phyloP scores from a whole-genome alignment of 2,888 invertebrate species.

The Caenorhabditis zanzibari region DNA sequence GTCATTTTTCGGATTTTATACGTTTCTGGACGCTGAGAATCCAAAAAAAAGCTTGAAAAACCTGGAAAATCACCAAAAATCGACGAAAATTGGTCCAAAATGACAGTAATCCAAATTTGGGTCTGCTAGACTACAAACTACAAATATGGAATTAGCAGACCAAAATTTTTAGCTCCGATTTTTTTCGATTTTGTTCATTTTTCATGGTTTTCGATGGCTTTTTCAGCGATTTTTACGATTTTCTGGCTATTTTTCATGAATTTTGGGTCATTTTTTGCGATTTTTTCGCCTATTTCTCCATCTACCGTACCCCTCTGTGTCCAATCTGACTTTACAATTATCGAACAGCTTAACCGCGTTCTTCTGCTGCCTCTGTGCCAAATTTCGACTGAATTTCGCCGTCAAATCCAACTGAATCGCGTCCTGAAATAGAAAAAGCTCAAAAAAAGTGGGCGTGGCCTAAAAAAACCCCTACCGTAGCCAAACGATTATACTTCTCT shows the following conservation, averaged over 20 bases:
- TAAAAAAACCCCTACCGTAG: constrained; percentile 76
- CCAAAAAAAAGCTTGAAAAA: too few relatives aligned
- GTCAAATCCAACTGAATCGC: constrained; percentile 80
- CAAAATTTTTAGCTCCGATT: neutral
- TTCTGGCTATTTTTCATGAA: neutral
- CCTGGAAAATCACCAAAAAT: too few relatives aligned
- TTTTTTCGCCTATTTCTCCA: neutral
- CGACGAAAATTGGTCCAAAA: too few relatives aligned
- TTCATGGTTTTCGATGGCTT: too few relatives aligned
- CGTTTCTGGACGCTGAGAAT: too few relatives aligned
- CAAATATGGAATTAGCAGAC: neutral
- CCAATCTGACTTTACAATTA: constrained; percentile 62
- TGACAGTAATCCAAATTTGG: too few relatives aligned
- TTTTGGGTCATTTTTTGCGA: neutral
- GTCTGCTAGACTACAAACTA: neutral
- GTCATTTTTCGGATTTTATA: too few relatives aligned
- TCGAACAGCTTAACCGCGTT: constrained; percentile 79
- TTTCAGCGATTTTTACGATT: too few relatives aligned
- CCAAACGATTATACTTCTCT: constrained; percentile 78
- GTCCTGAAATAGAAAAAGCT: constrained; percentile 69
- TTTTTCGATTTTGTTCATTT: too few relatives aligned
- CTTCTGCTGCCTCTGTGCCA: constrained; percentile 76
- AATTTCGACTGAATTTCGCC: constrained; percentile 73
- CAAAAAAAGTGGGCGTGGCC: neutral
- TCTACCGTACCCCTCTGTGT: constrained; percentile 10